Percentiles rank a stretch among this genome's conserved stretches.
Evolutionary conservation across 92 coral and sea anemone genomes (phyloP).

Genomic region (Bergia sp.): DNA sequence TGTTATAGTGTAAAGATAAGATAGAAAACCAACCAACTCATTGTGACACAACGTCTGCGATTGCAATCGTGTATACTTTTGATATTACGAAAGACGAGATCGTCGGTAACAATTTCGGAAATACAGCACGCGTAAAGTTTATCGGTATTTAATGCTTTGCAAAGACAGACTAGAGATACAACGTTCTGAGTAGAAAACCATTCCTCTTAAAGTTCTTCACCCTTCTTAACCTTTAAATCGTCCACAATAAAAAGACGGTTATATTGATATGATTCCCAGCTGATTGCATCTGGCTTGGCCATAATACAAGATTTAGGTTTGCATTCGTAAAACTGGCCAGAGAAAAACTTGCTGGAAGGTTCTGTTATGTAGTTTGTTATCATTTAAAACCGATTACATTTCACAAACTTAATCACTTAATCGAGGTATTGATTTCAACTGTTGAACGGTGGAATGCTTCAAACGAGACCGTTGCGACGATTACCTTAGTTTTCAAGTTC

Average conservation of each 20-base stretch:
- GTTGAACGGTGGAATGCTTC: background rate
- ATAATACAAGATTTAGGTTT: background rate
- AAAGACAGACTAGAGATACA: background rate
- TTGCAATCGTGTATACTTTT: background rate
- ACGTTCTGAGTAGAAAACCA: background rate
- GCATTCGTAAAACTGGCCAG: background rate
- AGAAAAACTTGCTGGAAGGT: background rate
- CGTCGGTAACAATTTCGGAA: background rate
- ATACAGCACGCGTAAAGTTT: background rate
- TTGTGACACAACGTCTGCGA: background rate
- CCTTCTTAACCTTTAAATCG: background rate
- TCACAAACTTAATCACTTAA: background rate
- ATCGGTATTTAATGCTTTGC: background rate
- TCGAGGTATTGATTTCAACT: constrained; percentile 16
- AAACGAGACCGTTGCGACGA: background rate
- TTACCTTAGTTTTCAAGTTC: background rate
- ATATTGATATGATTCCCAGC: background rate
- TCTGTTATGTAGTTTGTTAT: background rate
- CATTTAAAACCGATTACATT: background rate
- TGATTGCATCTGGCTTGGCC: background rate
- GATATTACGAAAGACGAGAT: background rate
- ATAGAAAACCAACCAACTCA: background rate
- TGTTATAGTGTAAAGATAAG: too few relatives aligned
- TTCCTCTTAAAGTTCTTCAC: background rate
- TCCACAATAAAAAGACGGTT: background rate